These are phyloP conservation scores for Chaenocephalus aceratus DNA, from an alignment of 2,113 vertebrate genomes.

Conservation along the genomic window DNA sequence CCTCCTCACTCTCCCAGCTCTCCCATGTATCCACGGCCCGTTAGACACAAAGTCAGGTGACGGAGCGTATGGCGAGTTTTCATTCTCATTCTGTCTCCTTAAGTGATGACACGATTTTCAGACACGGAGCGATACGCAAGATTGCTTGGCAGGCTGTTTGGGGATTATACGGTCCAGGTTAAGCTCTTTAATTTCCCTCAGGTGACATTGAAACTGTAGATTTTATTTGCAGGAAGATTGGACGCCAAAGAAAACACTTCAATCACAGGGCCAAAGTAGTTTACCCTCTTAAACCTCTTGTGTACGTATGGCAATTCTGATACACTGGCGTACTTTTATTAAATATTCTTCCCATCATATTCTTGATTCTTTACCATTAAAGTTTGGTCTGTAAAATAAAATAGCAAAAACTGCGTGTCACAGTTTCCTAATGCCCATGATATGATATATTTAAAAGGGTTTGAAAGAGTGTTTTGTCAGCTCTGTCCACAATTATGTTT, in stretches of 20 bases:
- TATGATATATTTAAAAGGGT: too few relatives aligned
- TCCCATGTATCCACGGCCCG: conserved; percentile 52
- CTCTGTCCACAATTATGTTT: not conserved
- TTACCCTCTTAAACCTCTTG: not conserved
- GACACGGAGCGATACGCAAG: not conserved
- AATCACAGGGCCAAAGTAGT: too few relatives aligned
- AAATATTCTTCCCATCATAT: not conserved
- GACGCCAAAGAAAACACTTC: too few relatives aligned
- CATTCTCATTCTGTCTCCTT: conserved; percentile 37
- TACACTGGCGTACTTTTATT: not conserved
- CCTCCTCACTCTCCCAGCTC: conserved; percentile 38
- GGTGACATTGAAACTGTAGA: not conserved
- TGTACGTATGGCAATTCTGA: not conserved
- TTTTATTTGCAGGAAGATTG: not conserved
- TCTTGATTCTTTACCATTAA: not conserved
- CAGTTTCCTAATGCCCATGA: not conserved
- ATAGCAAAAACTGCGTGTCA: not conserved
- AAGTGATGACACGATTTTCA: conserved; percentile 41
- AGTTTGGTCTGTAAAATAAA: not conserved
- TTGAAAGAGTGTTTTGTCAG: too few relatives aligned
- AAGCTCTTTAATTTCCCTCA: not conserved
- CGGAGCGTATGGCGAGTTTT: conserved; percentile 34
- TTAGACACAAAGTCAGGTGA: conserved; percentile 55
- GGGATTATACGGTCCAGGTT: not conserved
- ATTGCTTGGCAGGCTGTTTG: conserved; percentile 16